Evolutionary conservation across 2,888 invertebrate genomes (phyloP), one percentile per base, ranked within the genome.

Genomic region (Pomacea canaliculata): DNA sequence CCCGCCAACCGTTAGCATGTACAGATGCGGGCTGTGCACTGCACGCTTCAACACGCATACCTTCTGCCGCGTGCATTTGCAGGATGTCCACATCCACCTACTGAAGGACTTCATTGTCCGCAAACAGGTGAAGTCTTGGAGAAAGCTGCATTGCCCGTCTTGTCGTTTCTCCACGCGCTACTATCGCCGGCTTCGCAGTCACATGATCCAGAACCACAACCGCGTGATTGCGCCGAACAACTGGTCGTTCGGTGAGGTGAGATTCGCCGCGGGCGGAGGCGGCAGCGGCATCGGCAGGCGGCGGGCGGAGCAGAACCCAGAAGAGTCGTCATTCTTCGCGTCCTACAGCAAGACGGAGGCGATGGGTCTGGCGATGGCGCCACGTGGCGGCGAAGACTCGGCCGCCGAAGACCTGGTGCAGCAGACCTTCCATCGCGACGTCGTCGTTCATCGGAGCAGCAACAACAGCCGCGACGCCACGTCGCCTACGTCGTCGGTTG

Each of bases 401-500:
- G 76, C 78, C 13, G 73, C 70, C 27, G 76, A 70, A 19, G 78
- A 76, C 62, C 71, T 71, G 68, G 63, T 74, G 48, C 71, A 78
- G 76, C 82, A 82, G 76, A 62, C 79, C 46, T 82, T 80, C 76
- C 78, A 76, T 46, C 78, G 81, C 69, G 78, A 81, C 63, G 83
- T 82, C 69, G 78, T 80, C 63, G 83, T 82, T 76, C 80, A 80
- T 69, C 82, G 80, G 27, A 70, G 77, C 27, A 56, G 51, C 51
- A 56, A 56, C 51, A 56, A 16, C 51, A 56, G 51, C 51, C 51
- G 16, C 8, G 51, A 56, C 12, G 51, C 16, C 7, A 7, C 51
- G 51, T 76, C 77, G 79, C 90, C 89, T 80, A 94, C 94, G 90
- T 95, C 97, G 92, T 94, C 96, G 89, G 96, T 97, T 84, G 73